Evolutionary conservation across 2,888 invertebrate species (phyloP), one percentile per base, ranked within the genome.

Genomic region (Pseudoips prasinana): DNA sequence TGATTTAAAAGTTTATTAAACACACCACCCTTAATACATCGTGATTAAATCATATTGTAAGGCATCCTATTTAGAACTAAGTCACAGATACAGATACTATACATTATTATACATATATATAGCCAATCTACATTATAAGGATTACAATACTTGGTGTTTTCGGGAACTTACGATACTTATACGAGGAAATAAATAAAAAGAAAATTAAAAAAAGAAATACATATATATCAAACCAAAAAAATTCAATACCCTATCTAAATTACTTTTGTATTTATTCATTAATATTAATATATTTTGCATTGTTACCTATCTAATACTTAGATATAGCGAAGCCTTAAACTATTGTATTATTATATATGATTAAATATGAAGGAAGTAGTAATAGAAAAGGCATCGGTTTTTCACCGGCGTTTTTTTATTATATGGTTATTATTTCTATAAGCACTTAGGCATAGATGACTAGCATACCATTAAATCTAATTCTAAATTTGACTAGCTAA

Each of bases 401-500:
- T 19, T 22, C 36, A 33, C 32, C 55, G 51, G 58, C 57, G 38
- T 39, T 35, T 38, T 34, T 41, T 51, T 5, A n/a, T 50, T 30
- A 49, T 49, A 44, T 38, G 46, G 40, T 45, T 57, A 53, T 29
- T 51, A 54, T 17, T 5, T 18, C 51, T 57, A 51, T 25, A 57
- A 57, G 57, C 57, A 58, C 58, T 58, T 57, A 57, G 57, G 57
- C 58, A 41, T 46, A 55, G 29, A 43, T 43, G 39, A 46, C 79
- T 82, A 83, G 69, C 69, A 58, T 69, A 66, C 51, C 44, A 74
- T 67, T 65, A 65, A 31, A 60, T 54, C 68, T 79, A 74, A 39
- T 43, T 27, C 82, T 87, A 87, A 71, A 84, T 84, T 87, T 84
- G 69, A 63, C 86, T 87, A 87, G 76, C 88, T 85, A 84, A 47